Evolutionary conservation across 2,797 vertebrate species (phyloP), one percentile per base, ranked within the genome.

Genomic region (Tinamus major): DNA sequence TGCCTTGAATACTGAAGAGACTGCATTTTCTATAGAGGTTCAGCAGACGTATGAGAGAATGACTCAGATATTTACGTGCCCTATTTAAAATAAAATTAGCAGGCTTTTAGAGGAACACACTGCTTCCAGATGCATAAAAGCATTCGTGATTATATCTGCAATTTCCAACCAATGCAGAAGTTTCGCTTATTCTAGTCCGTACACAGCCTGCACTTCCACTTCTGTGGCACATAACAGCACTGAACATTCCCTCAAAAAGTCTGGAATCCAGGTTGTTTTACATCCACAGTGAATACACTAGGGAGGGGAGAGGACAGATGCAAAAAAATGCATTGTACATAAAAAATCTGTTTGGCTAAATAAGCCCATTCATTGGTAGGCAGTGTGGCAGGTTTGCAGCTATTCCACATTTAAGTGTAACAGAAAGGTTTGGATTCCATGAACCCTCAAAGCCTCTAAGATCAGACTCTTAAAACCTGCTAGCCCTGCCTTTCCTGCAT

Each of bases 61-160:
- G 92, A 95, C 42, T 96, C 96, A 95, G 79, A 93, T 92, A 93
- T 92, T 96, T 94, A 64, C 78, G 69, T 35, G 89, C 77, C 46
- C 35, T 84, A 67, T 76, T 64, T 44, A 79, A 96, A 95, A 92
- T 79, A 94, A 93, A 80, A 90, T 92, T 26, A 95, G 89, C 67
- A 67, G 56, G 74, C 79, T 79, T 89, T 94, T 80, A 79, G 82
- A 94, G 63, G 86, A 94, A 93, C 82, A 86, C 24, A 26, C 35
- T 65, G 79, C 87, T 93, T 94, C 71, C 85, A 90, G 70, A 85
- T 6, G 59, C 1, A 18, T 39, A 79, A 79, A 89, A 92, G 23
- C 51, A 79, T 49, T 64, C 41, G 13, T 10, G 9, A 53, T 67
- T 62, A 1, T 49, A 88, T 70, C 79, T 90, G 77, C 79, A 93